These are phyloP conservation scores for Drosophila ironensis DNA, from an alignment of 1,140 invertebrate genomes.

Conservation along the genomic window DNA sequence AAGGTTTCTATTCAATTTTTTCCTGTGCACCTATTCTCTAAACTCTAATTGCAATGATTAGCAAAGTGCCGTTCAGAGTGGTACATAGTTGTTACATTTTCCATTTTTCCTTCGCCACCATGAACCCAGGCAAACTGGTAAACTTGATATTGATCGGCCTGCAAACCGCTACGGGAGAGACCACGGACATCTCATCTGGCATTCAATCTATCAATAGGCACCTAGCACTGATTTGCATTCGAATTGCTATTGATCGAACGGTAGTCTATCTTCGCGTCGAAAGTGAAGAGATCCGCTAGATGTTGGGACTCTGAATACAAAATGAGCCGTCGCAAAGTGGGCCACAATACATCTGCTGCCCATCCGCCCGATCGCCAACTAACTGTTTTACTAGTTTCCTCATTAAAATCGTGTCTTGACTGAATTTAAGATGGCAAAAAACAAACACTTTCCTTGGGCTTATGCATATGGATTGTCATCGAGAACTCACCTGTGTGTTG, in stretches of 20 bases:
- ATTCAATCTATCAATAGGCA: constrained; percentile 60
- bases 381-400: constrained; percentile 61
- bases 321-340: constrained; percentile 53
- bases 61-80: constrained; percentile 65
- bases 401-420: constrained; percentile 38
- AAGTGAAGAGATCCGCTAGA: constrained; percentile 75
- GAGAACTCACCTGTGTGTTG: constrained; percentile 71
- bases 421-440: constrained; percentile 27
- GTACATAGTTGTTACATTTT: constrained; percentile 29
- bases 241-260: constrained; percentile 77
- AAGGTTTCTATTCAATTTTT: background rate
- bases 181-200: constrained; percentile 15
- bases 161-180: constrained; percentile 49
- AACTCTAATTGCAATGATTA: constrained; percentile 66
- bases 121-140: constrained; percentile 1
- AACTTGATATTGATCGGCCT: constrained; percentile 18
- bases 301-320: constrained; percentile 32
- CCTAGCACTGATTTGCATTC: constrained; percentile 70
- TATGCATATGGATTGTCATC: background rate
- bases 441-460: constrained; percentile 51
- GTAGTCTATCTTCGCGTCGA: constrained; percentile 66
- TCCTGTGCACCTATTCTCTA: constrained; percentile 23
- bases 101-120: constrained; percentile 8
- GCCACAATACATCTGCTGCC: constrained; percentile 32
- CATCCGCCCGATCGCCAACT: constrained; percentile 7